Base-by-base conservation (phyloP, 2,113 vertebrate species). In the Peromyscus californicus region DNA sequence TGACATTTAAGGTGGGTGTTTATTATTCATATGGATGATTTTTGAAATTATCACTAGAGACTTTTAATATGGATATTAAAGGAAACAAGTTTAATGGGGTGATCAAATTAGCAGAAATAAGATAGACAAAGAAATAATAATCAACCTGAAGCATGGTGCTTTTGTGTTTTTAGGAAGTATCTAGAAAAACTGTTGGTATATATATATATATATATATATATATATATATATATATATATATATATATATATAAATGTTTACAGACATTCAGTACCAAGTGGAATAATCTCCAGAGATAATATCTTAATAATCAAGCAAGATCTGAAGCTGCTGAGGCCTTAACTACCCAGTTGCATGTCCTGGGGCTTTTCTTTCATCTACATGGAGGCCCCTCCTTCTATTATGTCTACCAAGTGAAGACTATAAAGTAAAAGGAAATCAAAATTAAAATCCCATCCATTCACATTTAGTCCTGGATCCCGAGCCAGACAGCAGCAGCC, bases 401-500 rank as follows among this genome's bases (percentile, higher is more conserved):
- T 24, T 91, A 10, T 15, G 80, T 29, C 39, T 22, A 39, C 1
- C 63, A 92, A 79, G 13, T 48, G 82, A 90, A 65, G 8, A 51
- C 91, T 75, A 86, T 80, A 33, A 91, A 95, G 76, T 75, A 9
- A 94, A 91, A 80, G 31, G 59, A 96, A 92, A 84, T 92, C 36
- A 88, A 93, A 86, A 59, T 89, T 31, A 94, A 91, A 97, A 92
- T 87, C 13, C 89, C 17, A 92, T 75, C 24, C 61, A 74, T 82
- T 85, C 59, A 54, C 33, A 7, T 29, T 91, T 93, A 83, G 36
- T 72, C n/a, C 75, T 67, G 36, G 31, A 96, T 96, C 39, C 76
- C 31, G 6, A 92, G 74, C 69, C 75, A 70, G 19, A 48, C n/a
- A 17, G 16, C 33, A 87, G 42, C 21, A 61, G 57, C 83, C 21